phyloP scores from a whole-genome alignment of 2,113 vertebrate species.

The Istiophorus platypterus region DNA sequence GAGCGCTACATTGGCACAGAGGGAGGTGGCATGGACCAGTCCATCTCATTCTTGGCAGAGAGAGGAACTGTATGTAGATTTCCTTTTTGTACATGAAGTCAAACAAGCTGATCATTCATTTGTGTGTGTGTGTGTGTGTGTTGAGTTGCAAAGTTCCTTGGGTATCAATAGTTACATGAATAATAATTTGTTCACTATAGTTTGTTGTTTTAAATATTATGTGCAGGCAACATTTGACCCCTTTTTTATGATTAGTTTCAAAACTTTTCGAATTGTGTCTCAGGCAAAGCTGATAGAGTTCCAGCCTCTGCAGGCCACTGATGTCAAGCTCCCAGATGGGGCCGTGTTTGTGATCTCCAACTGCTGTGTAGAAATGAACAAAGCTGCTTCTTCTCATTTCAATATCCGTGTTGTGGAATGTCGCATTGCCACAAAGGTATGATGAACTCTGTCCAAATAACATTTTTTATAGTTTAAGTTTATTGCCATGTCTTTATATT shows the following conservation, averaged over 20 bases:
- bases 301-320: conserved; percentile 91
- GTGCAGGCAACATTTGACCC: background rate
- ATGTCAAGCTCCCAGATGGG: conserved; percentile 91
- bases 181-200: background rate
- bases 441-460: background rate
- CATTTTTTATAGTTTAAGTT: background rate
- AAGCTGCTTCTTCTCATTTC: conserved; percentile 95
- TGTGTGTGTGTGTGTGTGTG: background rate
- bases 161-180: background rate
- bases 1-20: conserved; percentile 97
- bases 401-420: conserved; percentile 94
- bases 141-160: background rate
- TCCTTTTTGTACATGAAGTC: background rate
- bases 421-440: conserved; percentile 96
- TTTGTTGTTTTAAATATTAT: background rate
- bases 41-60: conserved; percentile 97
- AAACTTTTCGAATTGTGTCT: conserved; percentile 56
- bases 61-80: conserved; percentile 89
- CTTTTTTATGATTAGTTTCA: background rate
- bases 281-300: conserved; percentile 99
- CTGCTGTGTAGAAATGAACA: conserved; percentile 97
- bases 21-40: conserved; percentile 99
- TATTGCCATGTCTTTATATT: background rate
- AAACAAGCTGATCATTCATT: background rate
- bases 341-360: conserved; percentile 97